These are phyloP conservation scores for Labroides dimidiatus DNA, from an alignment of 2,797 vertebrate species.

Conservation along the genomic window DNA sequence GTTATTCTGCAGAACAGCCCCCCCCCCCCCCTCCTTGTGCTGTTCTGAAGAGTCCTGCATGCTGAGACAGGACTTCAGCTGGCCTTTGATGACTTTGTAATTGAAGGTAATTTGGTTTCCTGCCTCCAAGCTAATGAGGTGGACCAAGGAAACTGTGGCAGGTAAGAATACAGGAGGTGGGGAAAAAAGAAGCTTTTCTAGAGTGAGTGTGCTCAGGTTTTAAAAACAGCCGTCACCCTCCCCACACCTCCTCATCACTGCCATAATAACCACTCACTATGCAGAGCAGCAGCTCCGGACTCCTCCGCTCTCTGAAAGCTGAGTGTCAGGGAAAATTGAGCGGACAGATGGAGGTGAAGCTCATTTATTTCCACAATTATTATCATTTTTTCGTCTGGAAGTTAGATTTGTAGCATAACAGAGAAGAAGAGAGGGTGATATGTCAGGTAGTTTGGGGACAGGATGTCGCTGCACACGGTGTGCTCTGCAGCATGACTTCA, in stretches of 20 bases:
- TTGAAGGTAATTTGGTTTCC: constrained; percentile 85
- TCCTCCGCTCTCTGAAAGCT: constrained; percentile 38
- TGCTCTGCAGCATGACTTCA: constrained; percentile 10
- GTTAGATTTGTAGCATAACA: constrained; percentile 33
- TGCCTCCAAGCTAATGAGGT: constrained; percentile 85
- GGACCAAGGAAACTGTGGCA: constrained; percentile 69
- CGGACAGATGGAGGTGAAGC: constrained; percentile 73
- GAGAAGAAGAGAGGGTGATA: constrained; percentile 15
- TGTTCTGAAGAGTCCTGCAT: constrained; percentile 45
- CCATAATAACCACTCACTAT: constrained; percentile 66
- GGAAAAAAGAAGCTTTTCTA: constrained; percentile 3
- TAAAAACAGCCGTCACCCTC: constrained; percentile 70
- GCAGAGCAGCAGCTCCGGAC: constrained; percentile 53
- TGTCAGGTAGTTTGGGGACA: constrained; percentile 21
- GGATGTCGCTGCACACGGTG: background rate
- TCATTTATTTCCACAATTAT: constrained; percentile 70
- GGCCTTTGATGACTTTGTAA: constrained; percentile 84
- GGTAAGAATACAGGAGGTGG: constrained; percentile 55
- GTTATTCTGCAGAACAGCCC: constrained; percentile 8
- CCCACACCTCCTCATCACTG: constrained; percentile 56
- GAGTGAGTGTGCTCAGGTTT: constrained; percentile 56
- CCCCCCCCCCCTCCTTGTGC: background rate
- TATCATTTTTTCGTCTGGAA: constrained; percentile 37
- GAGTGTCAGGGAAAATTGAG: constrained; percentile 34
- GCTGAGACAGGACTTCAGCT: constrained; percentile 82